Base-by-base conservation (phyloP, 2,797 vertebrate species). In the Sphenodon punctatus region DNA sequence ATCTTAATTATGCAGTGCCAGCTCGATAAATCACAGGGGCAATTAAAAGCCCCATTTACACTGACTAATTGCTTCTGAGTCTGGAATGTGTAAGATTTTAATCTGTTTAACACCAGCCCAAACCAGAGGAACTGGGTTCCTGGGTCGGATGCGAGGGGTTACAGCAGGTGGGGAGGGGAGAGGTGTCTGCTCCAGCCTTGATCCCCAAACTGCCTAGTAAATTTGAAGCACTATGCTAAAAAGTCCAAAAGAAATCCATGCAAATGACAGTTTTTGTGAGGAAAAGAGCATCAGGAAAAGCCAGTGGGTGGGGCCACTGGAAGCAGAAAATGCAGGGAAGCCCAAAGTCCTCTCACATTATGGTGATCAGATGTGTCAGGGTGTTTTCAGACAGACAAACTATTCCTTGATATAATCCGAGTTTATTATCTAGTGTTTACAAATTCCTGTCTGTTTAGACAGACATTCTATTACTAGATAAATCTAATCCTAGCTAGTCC, bases 1-100 rank as follows among this genome's bases (percentile, higher is more conserved):
- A 79, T 68, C 84, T 89, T 88, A 87, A 87, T 85, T 71, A 78
- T 69, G 59, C 27, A 59, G 80, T 61, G 70, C 75, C 23, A 70
- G 48, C 68, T 87, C 53, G 49, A 75, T 89, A 87, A 92, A 92
- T 90, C 90, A 90, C 76, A 56, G 90, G 77, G 73, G 82, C 86
- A 90, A 92, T 90, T 92, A 89, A 92, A 89, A 87, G 59, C 61
- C 67, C 56, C 5, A 0, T 82, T 90, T 89, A 82, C 88, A 75
- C 74, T 81, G 77, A 88, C 88, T 92, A 86, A 87, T 91, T 83
- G 75, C 53, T 88, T 67, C 13, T 2, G 46, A 79, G 68, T 53
- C 20, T 49, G 69, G 76, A 68, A 72, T 74, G 75, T 42, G 67
- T 70, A 79, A 53, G n/a, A 72, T 55, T 61, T 82, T 85, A 79